A percentile compares a stretch with the other conserved stretches of the same genome.
phyloP scores from a whole-genome alignment of 2,888 invertebrate genomes.

The Erebia aethiops region DNA sequence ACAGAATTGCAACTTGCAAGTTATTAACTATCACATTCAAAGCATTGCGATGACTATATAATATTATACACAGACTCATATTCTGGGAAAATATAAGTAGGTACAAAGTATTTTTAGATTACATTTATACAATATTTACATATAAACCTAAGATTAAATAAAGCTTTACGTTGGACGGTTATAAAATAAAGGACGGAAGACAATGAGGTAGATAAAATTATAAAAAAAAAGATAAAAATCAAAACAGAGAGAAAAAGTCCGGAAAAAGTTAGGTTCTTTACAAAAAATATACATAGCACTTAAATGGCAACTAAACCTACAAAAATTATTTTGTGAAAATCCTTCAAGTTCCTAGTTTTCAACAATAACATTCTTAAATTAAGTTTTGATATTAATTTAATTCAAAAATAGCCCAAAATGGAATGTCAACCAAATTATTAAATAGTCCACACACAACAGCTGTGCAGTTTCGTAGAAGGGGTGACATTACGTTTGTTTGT shows the following conservation, averaged over 20 bases:
- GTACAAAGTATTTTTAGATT: neutral
- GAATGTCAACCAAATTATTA: neutral
- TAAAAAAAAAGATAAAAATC: neutral
- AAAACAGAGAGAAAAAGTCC: neutral
- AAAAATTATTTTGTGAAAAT: conserved; percentile 1
- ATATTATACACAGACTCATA: neutral
- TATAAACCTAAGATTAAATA: conserved; percentile 58
- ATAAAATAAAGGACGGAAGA: conserved; percentile 45
- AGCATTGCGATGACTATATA: neutral
- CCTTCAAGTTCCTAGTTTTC: neutral
- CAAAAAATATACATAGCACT: conserved; percentile 26
- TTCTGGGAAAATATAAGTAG: conserved; percentile 5
- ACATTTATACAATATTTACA: conserved; percentile 37
- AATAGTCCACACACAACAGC: neutral
- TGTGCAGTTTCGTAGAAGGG: no score
- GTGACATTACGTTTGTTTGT: no score
- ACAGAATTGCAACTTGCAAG: neutral
- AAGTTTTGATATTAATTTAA: conserved; percentile 3
- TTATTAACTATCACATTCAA: neutral
- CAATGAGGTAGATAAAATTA: conserved; percentile 64
- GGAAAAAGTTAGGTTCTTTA: conserved; percentile 11
- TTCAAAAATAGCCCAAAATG: neutral
- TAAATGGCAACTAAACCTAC: conserved; percentile 11
- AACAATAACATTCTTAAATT: conserved; percentile 8
- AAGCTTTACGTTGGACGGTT: conserved; percentile 69